phyloP scores from a whole-genome alignment of 1,140 invertebrate species.

The Apis florea region DNA sequence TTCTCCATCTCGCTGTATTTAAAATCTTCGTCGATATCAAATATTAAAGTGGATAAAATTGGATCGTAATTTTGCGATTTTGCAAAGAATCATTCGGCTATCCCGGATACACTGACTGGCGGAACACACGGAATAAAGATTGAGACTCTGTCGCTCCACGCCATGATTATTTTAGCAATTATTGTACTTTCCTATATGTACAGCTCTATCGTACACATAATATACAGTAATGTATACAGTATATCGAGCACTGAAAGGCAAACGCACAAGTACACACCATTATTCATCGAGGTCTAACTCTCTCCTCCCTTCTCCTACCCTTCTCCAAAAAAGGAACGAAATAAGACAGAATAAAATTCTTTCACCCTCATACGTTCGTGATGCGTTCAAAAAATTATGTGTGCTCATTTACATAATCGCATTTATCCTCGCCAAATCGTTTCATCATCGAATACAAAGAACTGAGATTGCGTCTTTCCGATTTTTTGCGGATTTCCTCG shows the following conservation, averaged over 20 bases:
- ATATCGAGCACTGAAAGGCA: conserved; percentile 27
- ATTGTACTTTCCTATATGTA: conserved; percentile 68
- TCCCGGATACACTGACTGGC: conserved; percentile 7
- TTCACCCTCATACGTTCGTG: not conserved
- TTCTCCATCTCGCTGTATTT: not conserved
- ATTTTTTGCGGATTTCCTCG: not conserved
- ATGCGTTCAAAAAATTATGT: not conserved
- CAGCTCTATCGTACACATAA: conserved; percentile 57
- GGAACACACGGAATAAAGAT: conserved; percentile 44
- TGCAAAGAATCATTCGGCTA: conserved; percentile 7
- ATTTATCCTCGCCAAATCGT: not conserved
- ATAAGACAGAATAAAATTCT: conserved; percentile 9
- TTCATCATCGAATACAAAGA: not conserved
- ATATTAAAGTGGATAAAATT: not conserved
- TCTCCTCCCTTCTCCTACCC: not conserved
- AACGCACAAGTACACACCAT: conserved; percentile 22
- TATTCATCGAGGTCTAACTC: not conserved
- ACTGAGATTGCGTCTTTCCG: not conserved
- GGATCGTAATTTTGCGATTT: not conserved
- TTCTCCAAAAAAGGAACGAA: not conserved
- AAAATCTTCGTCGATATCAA: not conserved
- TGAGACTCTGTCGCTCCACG: conserved; percentile 47
- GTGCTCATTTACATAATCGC: not conserved
- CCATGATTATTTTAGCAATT: conserved; percentile 64
- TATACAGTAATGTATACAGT: conserved; percentile 9